Conservation (phyloP, 2,888 invertebrate genomes). For the Brachyopa scutellaris region DNA sequence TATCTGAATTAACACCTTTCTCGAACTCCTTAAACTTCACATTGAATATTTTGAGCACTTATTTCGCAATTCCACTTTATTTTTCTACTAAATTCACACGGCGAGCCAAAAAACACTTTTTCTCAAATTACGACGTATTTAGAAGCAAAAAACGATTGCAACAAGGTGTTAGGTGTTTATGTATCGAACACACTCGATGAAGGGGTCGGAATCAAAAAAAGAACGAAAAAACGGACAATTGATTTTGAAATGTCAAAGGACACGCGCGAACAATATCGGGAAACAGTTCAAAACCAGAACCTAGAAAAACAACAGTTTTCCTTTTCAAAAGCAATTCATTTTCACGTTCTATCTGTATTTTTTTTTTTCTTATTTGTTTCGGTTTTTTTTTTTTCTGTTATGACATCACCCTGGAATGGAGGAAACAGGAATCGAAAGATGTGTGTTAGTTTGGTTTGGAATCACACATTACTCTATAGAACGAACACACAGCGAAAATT, state of each 20-base stretch:
- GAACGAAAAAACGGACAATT: constrained; percentile 46
- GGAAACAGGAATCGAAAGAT: constrained; percentile 67
- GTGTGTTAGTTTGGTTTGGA: constrained; percentile 60
- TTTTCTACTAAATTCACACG: neutral
- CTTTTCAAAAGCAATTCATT: constrained; percentile 68
- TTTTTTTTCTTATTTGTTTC: constrained; percentile 23
- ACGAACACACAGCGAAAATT: constrained; percentile 45
- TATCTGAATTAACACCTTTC: constrained; percentile 37
- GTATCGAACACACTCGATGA: constrained; percentile 19
- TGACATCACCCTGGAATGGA: constrained; percentile 70
- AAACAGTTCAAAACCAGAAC: constrained; percentile 17
- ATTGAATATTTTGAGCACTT: constrained; percentile 11
- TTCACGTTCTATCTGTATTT: constrained; percentile 40
- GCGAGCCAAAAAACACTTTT: neutral
- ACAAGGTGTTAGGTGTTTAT: constrained; percentile 57
- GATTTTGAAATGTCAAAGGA: constrained; percentile 70
- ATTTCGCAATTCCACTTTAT: constrained; percentile 15
- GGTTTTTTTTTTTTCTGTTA: constrained; percentile 40
- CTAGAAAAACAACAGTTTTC: constrained; percentile 31
- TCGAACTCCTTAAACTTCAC: constrained; percentile 23
- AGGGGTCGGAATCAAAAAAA: neutral
- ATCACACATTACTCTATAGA: constrained; percentile 53
- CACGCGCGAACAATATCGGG: constrained; percentile 61
- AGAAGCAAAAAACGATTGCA: constrained; percentile 33
- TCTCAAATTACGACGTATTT: constrained; percentile 11